Evolutionary conservation across 2,113 vertebrate genomes (phyloP).

Genomic region (Microtus montanus): DNA sequence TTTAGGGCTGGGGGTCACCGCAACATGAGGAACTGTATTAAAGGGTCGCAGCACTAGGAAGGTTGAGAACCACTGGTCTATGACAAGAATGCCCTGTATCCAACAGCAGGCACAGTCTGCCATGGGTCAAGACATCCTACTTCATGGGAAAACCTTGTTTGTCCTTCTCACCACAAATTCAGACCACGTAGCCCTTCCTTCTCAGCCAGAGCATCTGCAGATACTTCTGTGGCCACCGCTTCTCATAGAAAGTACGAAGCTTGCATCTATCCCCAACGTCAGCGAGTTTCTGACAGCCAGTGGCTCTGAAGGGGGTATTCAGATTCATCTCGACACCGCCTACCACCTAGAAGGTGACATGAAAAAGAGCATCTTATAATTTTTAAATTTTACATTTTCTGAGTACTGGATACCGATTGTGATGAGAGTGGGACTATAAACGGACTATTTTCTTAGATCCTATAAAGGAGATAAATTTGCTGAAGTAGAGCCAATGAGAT

Average conservation of each 20-base stretch:
- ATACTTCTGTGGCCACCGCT: neutral
- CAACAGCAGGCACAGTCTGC: neutral
- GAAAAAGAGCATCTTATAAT: neutral
- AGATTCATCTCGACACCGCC: neutral
- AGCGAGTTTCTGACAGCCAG: neutral
- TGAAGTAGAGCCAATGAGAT: neutral
- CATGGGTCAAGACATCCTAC: neutral
- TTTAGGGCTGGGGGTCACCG: neutral
- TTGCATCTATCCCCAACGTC: neutral
- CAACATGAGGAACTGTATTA: neutral
- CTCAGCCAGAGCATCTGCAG: neutral
- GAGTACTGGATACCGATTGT: neutral
- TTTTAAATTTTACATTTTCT: constrained; percentile 2
- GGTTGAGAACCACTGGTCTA: neutral
- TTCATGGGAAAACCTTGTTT: neutral
- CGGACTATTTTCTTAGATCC: neutral
- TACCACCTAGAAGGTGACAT: neutral
- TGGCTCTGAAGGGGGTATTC: neutral
- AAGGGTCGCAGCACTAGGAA: neutral
- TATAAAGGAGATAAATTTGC: neutral
- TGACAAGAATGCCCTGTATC: neutral
- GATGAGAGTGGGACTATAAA: neutral
- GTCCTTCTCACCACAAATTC: neutral
- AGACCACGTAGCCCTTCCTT: neutral
- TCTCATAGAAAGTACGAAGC: neutral